Base-by-base conservation (phyloP, 2,797 vertebrate genomes). In the Chelon auratus region DNA sequence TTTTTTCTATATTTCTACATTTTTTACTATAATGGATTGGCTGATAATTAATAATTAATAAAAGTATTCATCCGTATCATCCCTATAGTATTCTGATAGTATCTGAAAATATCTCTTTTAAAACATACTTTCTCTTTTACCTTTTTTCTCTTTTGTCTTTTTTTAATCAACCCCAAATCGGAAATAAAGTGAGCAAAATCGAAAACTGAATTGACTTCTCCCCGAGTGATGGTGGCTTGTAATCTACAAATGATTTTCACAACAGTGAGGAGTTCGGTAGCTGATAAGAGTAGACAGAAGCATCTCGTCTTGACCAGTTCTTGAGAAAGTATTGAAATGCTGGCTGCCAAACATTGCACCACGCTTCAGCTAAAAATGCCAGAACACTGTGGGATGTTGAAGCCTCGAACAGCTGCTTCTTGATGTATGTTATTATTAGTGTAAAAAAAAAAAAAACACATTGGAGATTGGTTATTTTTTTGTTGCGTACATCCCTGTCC, bases 231-330 rank as follows among this genome's bases (percentile, higher is more conserved):
- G 24, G 9, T 55, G 9, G 33, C 24, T 12, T n/a, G 4, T 18
- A 57, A 68, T 66, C 72, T 53, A 58, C 47, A 67, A 67, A 64
- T 37, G 54, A 65, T 53, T 20, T 42, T 24, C 43, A 56, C 50
- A 53, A 70, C 51, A 63, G 55, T 52, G 39, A 64, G 20, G 17
- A 45, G 37, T 7, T 24, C 20, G 11, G 22, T 3, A 5, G 15
- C 4, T 15, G 51, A 62, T 63, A 51, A 51, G 42, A 71, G 40
- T 24, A 39, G 18, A 57, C 20, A 62, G 40, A 64, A 60, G 40
- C 33, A 26, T 33, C 22, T 53, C 22, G 30, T 67, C 57, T 62
- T 54, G 0, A 20, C 47, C 43, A 42, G 40, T 4, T 2, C 40
- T 13, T 26, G 36, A 69, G 48, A 67, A 56, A 30, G 14, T 18